Base-by-base conservation (phyloP, 2,113 vertebrate species). In the Pseudolaguvia tuberculata region DNA sequence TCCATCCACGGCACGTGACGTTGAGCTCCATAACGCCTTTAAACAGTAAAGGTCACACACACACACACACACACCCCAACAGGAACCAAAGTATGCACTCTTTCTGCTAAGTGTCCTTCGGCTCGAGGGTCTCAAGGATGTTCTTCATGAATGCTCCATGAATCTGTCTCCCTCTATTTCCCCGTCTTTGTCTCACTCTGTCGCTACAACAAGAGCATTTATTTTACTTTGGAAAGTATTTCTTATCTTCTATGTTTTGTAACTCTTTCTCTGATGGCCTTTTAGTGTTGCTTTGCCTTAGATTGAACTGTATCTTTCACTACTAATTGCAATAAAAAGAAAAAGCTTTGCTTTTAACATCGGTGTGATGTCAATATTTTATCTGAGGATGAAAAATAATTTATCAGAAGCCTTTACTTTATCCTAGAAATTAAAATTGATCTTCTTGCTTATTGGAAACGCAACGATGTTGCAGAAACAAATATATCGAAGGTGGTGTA, bases 291-390 rank as follows among this genome's bases (percentile, higher is more conserved):
- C 91, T 92, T 91, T 90, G 91, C 91, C 88, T 93, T 87, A 84
- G 86, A 91, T 93, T 91, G 90, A 91, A 87, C 89, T 91, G 91
- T 90, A 92, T 88, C 86, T 90, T 92, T 90, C 91, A 91, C 92
- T 91, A 91, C 93, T 92, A 91, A 88, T 91, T 90, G 92, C 93
- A 93, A 93, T 94, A 92, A 81, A 42, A 92, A 89, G 76, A 56
- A 92, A 89, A 92, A 88, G 89, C 89, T 88, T 90, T 90, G 89
- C 89, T 91, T 90, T 90, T 80, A 65, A 76, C 39, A 42, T 42
- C 8, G 31, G 39, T 42, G 39, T 42, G 72, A 53, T 11, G 42
- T 27, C 1, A 65, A 15, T 10, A 55, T n/a, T 12, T 35, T 35
- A 6, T 3, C 31, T 35, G 31, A 35, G 31, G 6, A 35, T 35